These are phyloP conservation scores for Octopus bimaculoides DNA, from an alignment of 1,140 invertebrate species.

Conservation along the genomic window DNA sequence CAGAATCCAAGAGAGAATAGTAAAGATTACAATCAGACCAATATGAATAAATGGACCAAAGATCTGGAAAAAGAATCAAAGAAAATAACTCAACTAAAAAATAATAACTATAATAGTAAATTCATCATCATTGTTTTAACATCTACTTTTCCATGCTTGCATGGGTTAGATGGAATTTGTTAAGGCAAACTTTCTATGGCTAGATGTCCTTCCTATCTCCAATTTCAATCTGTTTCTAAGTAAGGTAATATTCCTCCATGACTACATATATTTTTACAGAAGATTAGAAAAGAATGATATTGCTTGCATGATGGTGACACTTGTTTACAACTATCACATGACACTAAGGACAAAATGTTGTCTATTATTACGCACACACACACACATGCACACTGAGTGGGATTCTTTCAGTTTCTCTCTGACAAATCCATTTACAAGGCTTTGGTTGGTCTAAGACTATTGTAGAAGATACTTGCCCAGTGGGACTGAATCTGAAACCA, in stretches of 20 bases:
- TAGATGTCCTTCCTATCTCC: background rate
- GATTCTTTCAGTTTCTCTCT: too few relatives aligned
- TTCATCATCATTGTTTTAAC: background rate
- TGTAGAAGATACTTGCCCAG: too few relatives aligned
- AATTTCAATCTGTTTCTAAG: background rate
- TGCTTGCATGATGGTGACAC: too few relatives aligned
- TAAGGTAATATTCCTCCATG: background rate
- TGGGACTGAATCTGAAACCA: too few relatives aligned
- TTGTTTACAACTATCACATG: too few relatives aligned
- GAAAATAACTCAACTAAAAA: background rate
- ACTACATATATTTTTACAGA: too few relatives aligned
- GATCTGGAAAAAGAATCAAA: slow-evolving; percentile 38
- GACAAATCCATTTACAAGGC: too few relatives aligned
- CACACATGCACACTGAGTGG: too few relatives aligned
- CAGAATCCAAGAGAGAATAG: slow-evolving; percentile 42
- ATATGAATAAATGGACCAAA: slow-evolving; percentile 48
- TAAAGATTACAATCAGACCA: slow-evolving; percentile 39
- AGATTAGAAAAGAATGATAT: too few relatives aligned
- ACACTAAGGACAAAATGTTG: too few relatives aligned
- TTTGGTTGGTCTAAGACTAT: too few relatives aligned
- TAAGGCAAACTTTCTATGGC: background rate
- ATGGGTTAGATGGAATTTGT: background rate
- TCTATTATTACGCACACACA: too few relatives aligned
- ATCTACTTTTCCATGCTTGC: background rate
- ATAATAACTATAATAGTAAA: background rate